Conservation (phyloP, 2,113 vertebrate genomes). For the Lepisosteus oculatus region DNA sequence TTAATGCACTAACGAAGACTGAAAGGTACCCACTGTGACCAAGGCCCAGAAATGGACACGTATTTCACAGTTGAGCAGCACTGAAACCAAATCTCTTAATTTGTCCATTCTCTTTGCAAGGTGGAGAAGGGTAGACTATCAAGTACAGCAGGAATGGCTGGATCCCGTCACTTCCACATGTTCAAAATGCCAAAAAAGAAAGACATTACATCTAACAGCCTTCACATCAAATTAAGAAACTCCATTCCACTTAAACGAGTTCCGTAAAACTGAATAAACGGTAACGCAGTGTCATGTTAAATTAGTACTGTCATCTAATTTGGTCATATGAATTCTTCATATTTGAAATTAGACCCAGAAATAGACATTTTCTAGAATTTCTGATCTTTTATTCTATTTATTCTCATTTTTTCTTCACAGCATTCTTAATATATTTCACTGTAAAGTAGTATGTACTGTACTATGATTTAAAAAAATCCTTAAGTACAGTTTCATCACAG, state of each 20-base stretch:
- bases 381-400: background rate
- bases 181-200: constrained; percentile 83
- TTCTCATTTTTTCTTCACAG: too few species aligned
- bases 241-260: constrained; percentile 84
- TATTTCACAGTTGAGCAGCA: constrained; percentile 78
- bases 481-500: too few species aligned
- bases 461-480: too few species aligned
- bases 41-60: constrained; percentile 79
- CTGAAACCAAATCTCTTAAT: constrained; percentile 78
- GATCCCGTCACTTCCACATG: constrained; percentile 83
- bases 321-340: constrained; percentile 57
- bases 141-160: constrained; percentile 75
- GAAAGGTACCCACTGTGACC: constrained; percentile 88
- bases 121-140: constrained; percentile 78
- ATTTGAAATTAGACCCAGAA: constrained; percentile 58
- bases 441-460: too few species aligned
- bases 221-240: constrained; percentile 76
- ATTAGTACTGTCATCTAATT: constrained; percentile 70
- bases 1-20: constrained; percentile 86
- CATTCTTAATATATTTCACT: too few species aligned
- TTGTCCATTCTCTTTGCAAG: constrained; percentile 65
- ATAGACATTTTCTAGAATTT: constrained; percentile 62
- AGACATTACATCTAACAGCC: constrained; percentile 73
- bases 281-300: constrained; percentile 79
- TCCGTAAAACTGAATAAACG: constrained; percentile 77